These are phyloP conservation scores for Cheirogaleus medius DNA, from an alignment of 2,113 vertebrate genomes.

Conservation along the genomic window DNA sequence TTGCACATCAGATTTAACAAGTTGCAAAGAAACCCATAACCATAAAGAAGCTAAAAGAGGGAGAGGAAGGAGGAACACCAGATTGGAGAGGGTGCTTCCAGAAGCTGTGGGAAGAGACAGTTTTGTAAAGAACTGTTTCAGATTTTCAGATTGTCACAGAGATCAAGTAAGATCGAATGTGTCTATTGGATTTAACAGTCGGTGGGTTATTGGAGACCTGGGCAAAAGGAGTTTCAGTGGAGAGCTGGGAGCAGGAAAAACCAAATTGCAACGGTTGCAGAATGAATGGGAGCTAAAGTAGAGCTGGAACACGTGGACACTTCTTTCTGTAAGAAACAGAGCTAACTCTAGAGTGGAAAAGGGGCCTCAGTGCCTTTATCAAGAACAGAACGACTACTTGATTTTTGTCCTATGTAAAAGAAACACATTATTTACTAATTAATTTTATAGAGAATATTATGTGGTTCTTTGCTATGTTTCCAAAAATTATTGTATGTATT, in stretches of 20 bases:
- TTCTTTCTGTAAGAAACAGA: not conserved
- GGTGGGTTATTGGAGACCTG: not conserved
- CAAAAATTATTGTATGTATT: not conserved
- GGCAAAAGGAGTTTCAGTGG: not conserved
- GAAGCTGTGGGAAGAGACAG: not conserved
- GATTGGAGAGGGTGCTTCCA: not conserved
- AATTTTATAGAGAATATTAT: slow-evolving; percentile 19
- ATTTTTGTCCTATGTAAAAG: slow-evolving; percentile 17
- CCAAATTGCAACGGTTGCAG: not conserved
- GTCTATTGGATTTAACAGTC: not conserved
- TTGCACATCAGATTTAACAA: not conserved
- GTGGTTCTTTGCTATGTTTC: slow-evolving; percentile 10
- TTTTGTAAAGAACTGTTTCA: not conserved
- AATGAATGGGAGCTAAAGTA: not conserved
- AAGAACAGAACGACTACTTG: not conserved
- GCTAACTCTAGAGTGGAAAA: not conserved
- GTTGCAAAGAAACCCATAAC: not conserved
- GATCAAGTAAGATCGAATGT: not conserved
- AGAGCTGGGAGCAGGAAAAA: not conserved
- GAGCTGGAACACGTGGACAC: not conserved
- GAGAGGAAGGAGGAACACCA: not conserved
- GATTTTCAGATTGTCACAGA: not conserved
- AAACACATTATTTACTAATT: not conserved
- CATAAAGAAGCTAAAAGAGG: not conserved
- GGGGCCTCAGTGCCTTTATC: not conserved